phyloP scores from a whole-genome alignment of 2,797 vertebrate genomes.

The Allobates femoralis region DNA sequence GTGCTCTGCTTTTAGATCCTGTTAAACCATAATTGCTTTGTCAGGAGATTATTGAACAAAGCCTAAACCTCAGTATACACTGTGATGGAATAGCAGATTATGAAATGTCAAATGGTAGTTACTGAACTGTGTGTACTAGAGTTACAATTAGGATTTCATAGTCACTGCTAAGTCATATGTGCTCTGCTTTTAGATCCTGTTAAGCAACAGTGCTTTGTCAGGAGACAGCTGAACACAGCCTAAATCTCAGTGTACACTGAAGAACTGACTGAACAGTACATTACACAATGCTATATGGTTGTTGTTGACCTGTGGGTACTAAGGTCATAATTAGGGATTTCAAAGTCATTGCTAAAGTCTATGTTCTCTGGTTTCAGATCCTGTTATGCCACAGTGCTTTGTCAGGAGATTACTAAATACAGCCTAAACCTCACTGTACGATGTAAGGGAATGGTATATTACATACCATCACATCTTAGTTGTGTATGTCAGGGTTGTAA shows the following conservation, averaged over 20 bases:
- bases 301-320: neutral
- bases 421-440: too few species aligned
- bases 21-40: neutral
- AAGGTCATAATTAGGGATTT: neutral
- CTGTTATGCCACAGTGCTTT: neutral
- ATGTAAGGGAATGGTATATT: too few species aligned
- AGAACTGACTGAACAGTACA: neutral
- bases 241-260: too few species aligned
- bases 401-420: neutral
- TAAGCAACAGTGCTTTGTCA: neutral
- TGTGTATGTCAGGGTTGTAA: too few species aligned
- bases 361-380: neutral
- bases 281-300: neutral
- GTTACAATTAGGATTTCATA: neutral
- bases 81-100: neutral
- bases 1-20: neutral
- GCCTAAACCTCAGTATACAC: neutral
- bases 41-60: neutral
- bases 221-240: neutral
- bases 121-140: neutral
- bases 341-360: neutral
- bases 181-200: neutral
- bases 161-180: neutral
- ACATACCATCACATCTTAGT: too few species aligned
- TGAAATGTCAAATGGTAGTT: neutral